These are phyloP conservation scores for Thamnophis sirtalis DNA, from an alignment of 2,113 vertebrate species.

Conservation along the genomic window DNA sequence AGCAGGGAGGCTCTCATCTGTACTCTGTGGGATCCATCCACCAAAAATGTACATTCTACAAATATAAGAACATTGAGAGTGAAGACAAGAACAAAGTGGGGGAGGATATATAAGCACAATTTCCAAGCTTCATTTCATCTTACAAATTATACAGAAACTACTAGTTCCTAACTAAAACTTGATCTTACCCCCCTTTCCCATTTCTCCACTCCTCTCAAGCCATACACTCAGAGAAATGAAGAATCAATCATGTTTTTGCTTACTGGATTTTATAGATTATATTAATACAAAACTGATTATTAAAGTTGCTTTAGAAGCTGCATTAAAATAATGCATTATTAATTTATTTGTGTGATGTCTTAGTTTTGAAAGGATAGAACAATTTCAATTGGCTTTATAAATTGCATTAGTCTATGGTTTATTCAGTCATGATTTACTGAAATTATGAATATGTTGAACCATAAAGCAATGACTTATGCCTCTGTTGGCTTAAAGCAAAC, in stretches of 20 bases:
- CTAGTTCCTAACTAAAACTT: neutral
- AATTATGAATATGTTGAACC: neutral
- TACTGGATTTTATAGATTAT: neutral
- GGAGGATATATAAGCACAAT: conserved; percentile 24
- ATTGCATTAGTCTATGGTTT: neutral
- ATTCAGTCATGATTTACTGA: neutral
- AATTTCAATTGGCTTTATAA: neutral
- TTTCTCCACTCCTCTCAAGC: neutral
- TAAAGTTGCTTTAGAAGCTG: neutral
- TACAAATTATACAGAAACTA: neutral
- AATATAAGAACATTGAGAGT: neutral
- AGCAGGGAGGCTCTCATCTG: conserved; percentile 66
- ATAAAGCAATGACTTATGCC: neutral
- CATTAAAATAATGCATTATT: neutral
- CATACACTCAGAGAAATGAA: neutral
- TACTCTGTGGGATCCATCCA: conserved; percentile 88
- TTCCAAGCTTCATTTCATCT: conserved; percentile 27
- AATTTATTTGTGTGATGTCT: neutral
- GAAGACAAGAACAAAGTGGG: neutral
- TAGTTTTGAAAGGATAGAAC: neutral
- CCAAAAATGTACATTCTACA: conserved; percentile 96
- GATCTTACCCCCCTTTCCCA: neutral
- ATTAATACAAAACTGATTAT: neutral
- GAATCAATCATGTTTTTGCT: neutral
- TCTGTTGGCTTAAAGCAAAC: neutral